Evolutionary conservation across 1,140 invertebrate genomes (phyloP).

Genomic region (Lepidurus arcticus): DNA sequence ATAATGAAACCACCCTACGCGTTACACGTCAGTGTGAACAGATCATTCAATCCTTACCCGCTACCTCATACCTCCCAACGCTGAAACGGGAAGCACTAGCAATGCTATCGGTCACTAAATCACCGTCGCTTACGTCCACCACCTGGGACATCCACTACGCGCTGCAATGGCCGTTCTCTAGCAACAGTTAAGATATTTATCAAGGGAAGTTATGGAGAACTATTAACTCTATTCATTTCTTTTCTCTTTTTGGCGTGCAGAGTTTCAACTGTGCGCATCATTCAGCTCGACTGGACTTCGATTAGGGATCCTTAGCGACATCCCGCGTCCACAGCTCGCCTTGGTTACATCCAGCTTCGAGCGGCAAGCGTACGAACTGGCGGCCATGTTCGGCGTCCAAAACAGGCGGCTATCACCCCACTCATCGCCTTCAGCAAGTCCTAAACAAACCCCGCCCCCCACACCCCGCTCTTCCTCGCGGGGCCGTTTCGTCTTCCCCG

Average conservation of each 20-base stretch:
- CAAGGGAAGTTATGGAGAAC: not conserved
- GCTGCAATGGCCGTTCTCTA: not conserved
- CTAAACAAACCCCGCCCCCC: constrained; percentile 24
- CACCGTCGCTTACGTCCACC: not conserved
- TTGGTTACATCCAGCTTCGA: constrained; percentile 20
- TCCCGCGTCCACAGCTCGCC: constrained; percentile 7
- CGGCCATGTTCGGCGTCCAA: constrained; percentile 28
- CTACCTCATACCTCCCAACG: not conserved
- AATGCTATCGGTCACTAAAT: not conserved
- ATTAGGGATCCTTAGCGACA: constrained; percentile 12
- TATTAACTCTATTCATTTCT: not conserved
- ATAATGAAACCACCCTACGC: not conserved
- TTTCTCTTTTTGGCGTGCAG: not conserved
- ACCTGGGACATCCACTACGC: not conserved
- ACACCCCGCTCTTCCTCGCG: constrained; percentile 1
- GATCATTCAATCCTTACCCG: not conserved
- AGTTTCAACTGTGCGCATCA: constrained; percentile 10
- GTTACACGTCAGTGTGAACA: not conserved
- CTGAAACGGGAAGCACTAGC: not conserved
- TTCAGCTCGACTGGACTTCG: not conserved
- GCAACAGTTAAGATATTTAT: not conserved
- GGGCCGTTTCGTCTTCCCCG: not conserved
- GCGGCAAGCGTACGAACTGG: constrained; percentile 25
- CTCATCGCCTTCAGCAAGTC: constrained; percentile 23
- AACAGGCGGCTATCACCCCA: constrained; percentile 27